Evolutionary conservation across 2,113 vertebrate species (phyloP).

Genomic region (Nematolebias whitei): DNA sequence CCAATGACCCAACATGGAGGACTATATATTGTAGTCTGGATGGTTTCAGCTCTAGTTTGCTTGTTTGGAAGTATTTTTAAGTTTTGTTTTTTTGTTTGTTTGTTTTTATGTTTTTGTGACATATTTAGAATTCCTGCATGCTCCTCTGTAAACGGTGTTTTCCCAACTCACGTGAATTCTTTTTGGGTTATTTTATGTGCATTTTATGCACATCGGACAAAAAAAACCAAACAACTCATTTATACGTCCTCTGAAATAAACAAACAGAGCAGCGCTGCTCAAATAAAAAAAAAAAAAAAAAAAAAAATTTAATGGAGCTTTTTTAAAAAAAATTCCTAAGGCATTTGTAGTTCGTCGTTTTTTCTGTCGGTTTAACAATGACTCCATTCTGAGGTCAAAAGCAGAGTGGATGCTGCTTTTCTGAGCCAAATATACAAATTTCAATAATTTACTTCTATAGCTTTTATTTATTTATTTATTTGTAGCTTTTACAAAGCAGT

Average conservation of each 20-base stretch:
- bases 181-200: constrained; percentile 15
- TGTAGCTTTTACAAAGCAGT: not conserved
- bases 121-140: not conserved
- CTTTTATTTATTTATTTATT: not conserved
- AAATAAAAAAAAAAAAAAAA: not conserved
- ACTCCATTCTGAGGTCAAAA: too few relatives aligned
- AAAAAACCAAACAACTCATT: constrained; percentile 37
- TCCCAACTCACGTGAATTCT: constrained; percentile 13
- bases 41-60: not conserved
- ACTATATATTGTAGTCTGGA: too few relatives aligned
- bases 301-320: not conserved
- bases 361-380: not conserved
- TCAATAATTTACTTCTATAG: not conserved
- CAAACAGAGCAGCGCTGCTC: not conserved
- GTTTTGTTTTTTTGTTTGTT: not conserved
- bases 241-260: not conserved
- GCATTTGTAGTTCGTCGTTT: not conserved
- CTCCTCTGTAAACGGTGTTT: too few relatives aligned
- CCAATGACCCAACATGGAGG: too few relatives aligned
- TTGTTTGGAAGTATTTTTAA: accelerated
- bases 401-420: not conserved
- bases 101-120: not conserved
- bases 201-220: constrained; percentile 29
- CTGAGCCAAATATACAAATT: not conserved
- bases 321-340: not conserved